phyloP scores from a whole-genome alignment of 2,797 vertebrate species.

The Echiichthys vipera region DNA sequence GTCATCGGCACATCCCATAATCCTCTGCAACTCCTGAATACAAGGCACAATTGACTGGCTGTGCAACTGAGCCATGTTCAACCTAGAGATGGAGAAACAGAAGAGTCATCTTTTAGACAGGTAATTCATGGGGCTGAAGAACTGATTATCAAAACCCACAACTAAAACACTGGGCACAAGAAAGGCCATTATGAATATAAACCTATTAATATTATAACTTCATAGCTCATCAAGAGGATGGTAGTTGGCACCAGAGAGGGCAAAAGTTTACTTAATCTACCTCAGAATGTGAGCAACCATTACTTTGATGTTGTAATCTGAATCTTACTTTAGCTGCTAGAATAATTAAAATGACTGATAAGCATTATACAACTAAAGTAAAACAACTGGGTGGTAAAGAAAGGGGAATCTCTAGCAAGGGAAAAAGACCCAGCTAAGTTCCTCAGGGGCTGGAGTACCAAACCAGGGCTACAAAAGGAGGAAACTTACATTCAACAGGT shows the following conservation, averaged over 20 bases:
- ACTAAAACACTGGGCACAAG: not conserved
- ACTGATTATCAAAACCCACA: too few relatives aligned
- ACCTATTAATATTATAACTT: not conserved
- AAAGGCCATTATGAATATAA: not conserved
- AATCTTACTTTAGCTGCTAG: not conserved
- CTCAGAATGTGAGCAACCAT: not conserved
- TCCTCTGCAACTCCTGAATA: conserved; percentile 77
- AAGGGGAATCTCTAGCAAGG: not conserved
- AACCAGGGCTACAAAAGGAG: not conserved
- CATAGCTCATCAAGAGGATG: not conserved
- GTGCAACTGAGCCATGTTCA: conserved; percentile 75
- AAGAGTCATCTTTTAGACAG: not conserved
- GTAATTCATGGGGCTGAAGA: too few relatives aligned
- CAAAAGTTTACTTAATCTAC: not conserved
- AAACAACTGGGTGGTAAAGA: not conserved
- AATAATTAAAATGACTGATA: not conserved
- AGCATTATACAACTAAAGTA: not conserved
- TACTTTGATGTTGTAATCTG: not conserved
- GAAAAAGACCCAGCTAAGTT: not conserved
- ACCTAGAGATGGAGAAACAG: conserved; percentile 56
- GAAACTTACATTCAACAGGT: conserved; percentile 29
- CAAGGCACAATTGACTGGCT: conserved; percentile 75
- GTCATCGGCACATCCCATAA: conserved; percentile 57
- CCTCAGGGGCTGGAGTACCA: not conserved
- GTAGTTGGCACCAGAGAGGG: not conserved